Conservation (phyloP, 2,113 vertebrate genomes). For the Andinoacara biseriatus region DNA sequence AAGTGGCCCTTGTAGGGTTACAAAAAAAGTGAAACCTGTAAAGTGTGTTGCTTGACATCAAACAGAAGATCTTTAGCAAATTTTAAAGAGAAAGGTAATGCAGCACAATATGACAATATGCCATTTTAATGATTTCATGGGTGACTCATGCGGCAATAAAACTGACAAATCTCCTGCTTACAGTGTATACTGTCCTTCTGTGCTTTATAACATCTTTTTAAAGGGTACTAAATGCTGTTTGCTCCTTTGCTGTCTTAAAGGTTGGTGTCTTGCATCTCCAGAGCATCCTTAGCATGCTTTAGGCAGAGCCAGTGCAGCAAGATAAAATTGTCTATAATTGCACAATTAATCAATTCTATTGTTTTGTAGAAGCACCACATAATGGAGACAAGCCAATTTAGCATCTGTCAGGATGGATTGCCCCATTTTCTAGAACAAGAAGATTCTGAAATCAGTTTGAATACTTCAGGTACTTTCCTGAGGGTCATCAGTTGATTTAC, state of each 20-base stretch:
- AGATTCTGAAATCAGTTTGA: slow-evolving; percentile 41
- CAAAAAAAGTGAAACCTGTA: background rate
- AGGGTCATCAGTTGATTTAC: slow-evolving; percentile 31
- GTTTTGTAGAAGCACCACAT: slow-evolving; percentile 57
- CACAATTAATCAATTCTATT: slow-evolving; percentile 69
- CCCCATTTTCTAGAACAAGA: slow-evolving; percentile 47
- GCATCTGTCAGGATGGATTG: slow-evolving; percentile 66
- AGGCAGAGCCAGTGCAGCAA: slow-evolving; percentile 31
- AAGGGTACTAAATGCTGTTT: background rate
- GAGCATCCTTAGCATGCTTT: slow-evolving; percentile 31
- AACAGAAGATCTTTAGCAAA: background rate
- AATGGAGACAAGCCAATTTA: slow-evolving; percentile 62
- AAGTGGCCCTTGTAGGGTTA: too few species aligned
- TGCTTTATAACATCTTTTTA: background rate
- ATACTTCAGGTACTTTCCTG: slow-evolving; percentile 23
- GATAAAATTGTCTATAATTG: slow-evolving; percentile 63
- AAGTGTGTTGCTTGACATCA: too few species aligned
- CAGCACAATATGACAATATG: background rate
- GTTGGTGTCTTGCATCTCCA: slow-evolving; percentile 30
- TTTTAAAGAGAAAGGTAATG: background rate
- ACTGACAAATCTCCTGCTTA: background rate
- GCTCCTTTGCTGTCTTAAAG: slow-evolving; percentile 10
- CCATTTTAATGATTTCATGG: background rate
- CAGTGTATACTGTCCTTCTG: background rate
- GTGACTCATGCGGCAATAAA: background rate